phyloP scores from a whole-genome alignment of 2,797 vertebrate species.

The Ataeniobius toweri region DNA sequence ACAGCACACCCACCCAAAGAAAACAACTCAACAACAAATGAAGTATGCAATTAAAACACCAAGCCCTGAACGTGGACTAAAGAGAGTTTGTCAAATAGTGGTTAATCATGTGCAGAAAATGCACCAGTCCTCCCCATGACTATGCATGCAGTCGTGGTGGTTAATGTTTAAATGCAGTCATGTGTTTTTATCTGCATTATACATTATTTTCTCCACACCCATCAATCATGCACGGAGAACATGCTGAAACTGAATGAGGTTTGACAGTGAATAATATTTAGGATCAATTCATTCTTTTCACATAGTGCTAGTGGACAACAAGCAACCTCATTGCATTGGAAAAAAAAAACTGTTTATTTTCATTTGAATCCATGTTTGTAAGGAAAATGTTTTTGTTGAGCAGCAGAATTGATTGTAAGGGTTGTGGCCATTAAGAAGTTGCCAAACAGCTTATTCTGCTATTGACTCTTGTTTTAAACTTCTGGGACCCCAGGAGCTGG shows the following conservation, averaged over 20 bases:
- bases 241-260: neutral
- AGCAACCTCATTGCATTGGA: too few species aligned
- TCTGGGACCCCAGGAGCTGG: too few species aligned
- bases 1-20: conserved; percentile 12
- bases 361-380: too few species aligned
- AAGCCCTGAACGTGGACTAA: conserved; percentile 12
- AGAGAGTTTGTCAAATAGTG: conserved; percentile 16
- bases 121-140: neutral
- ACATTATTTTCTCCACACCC: neutral
- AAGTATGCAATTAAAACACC: conserved; percentile 21
- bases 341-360: too few species aligned
- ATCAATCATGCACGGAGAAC: neutral
- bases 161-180: neutral
- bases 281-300: too few species aligned
- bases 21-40: conserved; percentile 28
- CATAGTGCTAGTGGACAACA: too few species aligned
- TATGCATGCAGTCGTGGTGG: neutral
- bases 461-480: too few species aligned
- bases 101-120: conserved; percentile 8
- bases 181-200: neutral
- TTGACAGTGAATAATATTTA: too few species aligned
- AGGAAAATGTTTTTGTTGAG: too few species aligned
- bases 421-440: too few species aligned
- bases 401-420: too few species aligned
- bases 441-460: too few species aligned